These are phyloP conservation scores for Pegoplata infirma DNA, from an alignment of 2,888 invertebrate genomes.

Conservation along the genomic window DNA sequence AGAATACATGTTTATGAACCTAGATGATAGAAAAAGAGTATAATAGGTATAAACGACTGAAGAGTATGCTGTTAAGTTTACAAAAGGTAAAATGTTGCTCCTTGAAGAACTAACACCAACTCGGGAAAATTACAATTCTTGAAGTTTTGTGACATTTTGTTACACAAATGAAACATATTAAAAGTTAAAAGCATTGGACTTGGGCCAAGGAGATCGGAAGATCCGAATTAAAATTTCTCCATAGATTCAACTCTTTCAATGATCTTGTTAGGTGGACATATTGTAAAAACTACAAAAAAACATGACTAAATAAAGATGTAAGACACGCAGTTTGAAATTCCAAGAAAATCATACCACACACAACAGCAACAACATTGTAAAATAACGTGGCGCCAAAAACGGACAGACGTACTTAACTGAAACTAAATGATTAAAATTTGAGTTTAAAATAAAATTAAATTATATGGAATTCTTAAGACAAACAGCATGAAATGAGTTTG, in stretches of 20 bases:
- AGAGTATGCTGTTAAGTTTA: too few relatives aligned
- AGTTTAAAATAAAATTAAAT: constrained; percentile 17
- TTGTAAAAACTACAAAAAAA: constrained; percentile 4
- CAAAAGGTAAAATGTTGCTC: too few relatives aligned
- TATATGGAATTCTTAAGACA: constrained; percentile 1
- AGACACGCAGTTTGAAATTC: constrained; percentile 59
- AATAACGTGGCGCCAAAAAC: constrained; percentile 43
- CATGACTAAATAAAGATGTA: constrained; percentile 63
- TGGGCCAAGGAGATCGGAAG: too few relatives aligned
- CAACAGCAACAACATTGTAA: constrained; percentile 14
- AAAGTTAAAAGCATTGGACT: too few relatives aligned
- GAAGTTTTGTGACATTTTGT: too few relatives aligned
- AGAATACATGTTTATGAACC: too few relatives aligned
- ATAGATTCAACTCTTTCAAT: not conserved
- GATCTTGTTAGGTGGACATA: not conserved
- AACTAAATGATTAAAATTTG: constrained; percentile 31
- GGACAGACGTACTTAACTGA: constrained; percentile 22
- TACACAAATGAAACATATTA: too few relatives aligned
- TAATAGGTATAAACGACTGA: too few relatives aligned
- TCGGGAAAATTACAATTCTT: too few relatives aligned
- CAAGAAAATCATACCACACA: constrained; percentile 49
- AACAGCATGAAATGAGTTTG: not conserved
- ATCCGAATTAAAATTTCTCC: too few relatives aligned
- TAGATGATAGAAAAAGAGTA: too few relatives aligned
- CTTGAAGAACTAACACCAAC: too few relatives aligned